Conservation (phyloP, 1,140 invertebrate genomes). For the Zaprionus ghesquierei region DNA sequence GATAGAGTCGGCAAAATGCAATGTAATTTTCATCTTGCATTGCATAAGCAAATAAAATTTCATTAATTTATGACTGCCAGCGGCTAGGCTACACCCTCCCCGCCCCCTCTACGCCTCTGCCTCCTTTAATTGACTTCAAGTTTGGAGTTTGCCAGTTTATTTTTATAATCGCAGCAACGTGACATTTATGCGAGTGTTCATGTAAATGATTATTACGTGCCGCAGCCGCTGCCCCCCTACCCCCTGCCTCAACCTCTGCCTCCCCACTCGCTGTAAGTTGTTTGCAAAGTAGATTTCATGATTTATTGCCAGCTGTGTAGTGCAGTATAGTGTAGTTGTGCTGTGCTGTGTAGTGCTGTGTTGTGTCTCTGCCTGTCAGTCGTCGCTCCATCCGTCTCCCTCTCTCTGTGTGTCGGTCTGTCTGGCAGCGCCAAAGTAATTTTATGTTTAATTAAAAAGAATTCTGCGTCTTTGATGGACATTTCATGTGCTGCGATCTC, state of each 20-base stretch:
- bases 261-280: conserved; percentile 32
- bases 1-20: conserved; percentile 37
- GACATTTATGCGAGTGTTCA: conserved; percentile 81
- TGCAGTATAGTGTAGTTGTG: conserved; percentile 27
- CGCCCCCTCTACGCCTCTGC: not conserved
- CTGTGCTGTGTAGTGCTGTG: conserved; percentile 25
- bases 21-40: conserved; percentile 67
- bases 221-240: conserved; percentile 36
- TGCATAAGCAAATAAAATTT: conserved; percentile 81
- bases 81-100: conserved; percentile 25
- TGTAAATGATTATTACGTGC: conserved; percentile 81
- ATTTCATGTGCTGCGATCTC: conserved; percentile 60
- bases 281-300: conserved; percentile 74
- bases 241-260: not conserved
- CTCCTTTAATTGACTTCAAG: conserved; percentile 56
- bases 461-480: conserved; percentile 77
- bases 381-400: conserved; percentile 2
- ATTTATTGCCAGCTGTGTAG: conserved; percentile 68
- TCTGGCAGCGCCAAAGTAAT: conserved; percentile 68
- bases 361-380: conserved; percentile 11
- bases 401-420: conserved; percentile 7
- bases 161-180: conserved; percentile 78
- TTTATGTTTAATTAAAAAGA: conserved; percentile 80
- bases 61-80: conserved; percentile 78
- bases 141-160: conserved; percentile 74